Evolutionary conservation across 2,888 invertebrate genomes (phyloP).

Genomic region (Scaptomyza polygonia): DNA sequence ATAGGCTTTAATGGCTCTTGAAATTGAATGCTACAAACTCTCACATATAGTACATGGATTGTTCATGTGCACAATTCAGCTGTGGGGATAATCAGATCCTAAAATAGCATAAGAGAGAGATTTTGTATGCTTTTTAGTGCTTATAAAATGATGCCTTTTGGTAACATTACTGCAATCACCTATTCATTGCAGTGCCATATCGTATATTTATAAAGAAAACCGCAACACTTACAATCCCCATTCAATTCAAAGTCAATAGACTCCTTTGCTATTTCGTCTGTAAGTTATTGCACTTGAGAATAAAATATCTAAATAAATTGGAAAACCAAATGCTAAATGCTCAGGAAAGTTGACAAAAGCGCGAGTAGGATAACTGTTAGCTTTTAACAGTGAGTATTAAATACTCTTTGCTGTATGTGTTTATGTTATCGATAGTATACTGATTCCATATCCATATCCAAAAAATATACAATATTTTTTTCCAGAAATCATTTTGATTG

Average conservation of each 20-base stretch:
- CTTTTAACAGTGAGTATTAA: accelerated
- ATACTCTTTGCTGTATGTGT: not conserved
- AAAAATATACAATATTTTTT: no score
- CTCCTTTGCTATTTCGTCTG: constrained; percentile 32
- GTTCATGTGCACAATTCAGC: constrained; percentile 1
- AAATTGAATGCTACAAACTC: constrained; percentile 61
- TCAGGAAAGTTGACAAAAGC: constrained; percentile 2
- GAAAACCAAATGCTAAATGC: constrained; percentile 37
- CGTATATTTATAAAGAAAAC: no score
- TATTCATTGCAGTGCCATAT: constrained; percentile 48
- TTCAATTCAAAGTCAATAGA: constrained; percentile 28
- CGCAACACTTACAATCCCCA: no score
- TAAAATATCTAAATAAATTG: constrained; percentile 60
- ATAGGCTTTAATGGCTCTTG: constrained; percentile 77
- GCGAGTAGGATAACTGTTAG: not conserved
- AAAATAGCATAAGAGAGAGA: constrained; percentile 49
- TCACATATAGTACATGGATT: constrained; percentile 3
- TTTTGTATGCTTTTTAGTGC: constrained; percentile 62
- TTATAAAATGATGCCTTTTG: constrained; percentile 63
- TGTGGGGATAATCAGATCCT: constrained; percentile 34
- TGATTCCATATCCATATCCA: no score
- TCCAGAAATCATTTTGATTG: no score
- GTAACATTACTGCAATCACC: constrained; percentile 28
- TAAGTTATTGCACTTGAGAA: constrained; percentile 73
- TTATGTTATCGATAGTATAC: not conserved